Conservation (phyloP, 2,797 vertebrate genomes). For the Bovichtus variegatus region DNA sequence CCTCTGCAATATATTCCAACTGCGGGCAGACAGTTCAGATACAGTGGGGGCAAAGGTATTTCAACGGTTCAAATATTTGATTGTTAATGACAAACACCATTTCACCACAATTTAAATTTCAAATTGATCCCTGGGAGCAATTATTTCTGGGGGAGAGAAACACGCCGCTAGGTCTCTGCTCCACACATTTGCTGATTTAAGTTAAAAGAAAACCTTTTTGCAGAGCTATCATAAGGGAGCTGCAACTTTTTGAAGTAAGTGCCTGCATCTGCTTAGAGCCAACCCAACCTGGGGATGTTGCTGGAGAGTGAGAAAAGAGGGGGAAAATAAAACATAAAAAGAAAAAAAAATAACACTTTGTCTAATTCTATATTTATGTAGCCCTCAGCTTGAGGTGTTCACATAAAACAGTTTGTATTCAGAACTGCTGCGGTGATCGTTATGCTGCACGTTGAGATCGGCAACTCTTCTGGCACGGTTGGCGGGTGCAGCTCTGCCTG, state of each 20-base stretch:
- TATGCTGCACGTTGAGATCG: conserved; percentile 65
- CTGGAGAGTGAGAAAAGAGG: conserved; percentile 69
- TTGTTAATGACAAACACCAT: conserved; percentile 87
- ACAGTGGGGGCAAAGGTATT: conserved; percentile 73
- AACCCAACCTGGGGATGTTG: conserved; percentile 79
- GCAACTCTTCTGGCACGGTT: conserved; percentile 79
- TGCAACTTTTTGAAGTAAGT: conserved; percentile 84
- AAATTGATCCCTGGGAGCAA: conserved; percentile 84
- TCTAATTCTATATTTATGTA: conserved; percentile 87
- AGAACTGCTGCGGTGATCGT: conserved; percentile 78
- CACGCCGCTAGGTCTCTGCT: conserved; percentile 77
- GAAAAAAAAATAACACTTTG: conserved; percentile 84
- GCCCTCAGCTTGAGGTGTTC: conserved; percentile 82
- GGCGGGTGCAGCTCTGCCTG: conserved; percentile 65
- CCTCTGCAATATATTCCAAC: conserved; percentile 38
- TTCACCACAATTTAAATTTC: conserved; percentile 87
- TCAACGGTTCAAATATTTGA: conserved; percentile 86
- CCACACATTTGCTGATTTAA: conserved; percentile 87
- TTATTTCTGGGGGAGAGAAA: conserved; percentile 78
- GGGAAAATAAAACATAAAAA: conserved; percentile 78
- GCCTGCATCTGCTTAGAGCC: conserved; percentile 78
- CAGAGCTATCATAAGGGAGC: conserved; percentile 82
- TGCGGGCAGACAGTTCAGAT: conserved; percentile 39
- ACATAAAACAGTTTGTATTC: conserved; percentile 82
- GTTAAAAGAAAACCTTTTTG: conserved; percentile 85